phyloP scores from a whole-genome alignment of 2,113 vertebrate genomes.

The Melanerpes formicivorus region DNA sequence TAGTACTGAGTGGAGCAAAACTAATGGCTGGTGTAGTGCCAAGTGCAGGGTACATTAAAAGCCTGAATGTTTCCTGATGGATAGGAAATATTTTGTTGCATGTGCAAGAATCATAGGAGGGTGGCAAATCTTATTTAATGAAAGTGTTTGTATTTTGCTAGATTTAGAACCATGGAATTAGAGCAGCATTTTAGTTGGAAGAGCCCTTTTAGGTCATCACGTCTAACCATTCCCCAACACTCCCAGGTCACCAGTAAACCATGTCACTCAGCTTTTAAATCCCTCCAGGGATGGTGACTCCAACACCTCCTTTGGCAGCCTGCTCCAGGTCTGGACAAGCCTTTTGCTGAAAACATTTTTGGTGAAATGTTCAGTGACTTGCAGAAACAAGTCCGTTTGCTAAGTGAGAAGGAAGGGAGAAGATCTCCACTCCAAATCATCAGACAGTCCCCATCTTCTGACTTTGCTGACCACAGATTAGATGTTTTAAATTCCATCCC shows the following conservation, averaged over 20 bases:
- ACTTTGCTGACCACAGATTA: neutral
- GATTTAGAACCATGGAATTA: neutral
- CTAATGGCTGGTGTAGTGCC: rapidly evolving
- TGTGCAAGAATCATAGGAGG: neutral
- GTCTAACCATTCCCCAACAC: no score
- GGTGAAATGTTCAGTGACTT: neutral
- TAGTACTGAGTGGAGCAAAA: neutral
- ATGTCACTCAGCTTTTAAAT: no score
- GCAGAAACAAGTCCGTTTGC: neutral
- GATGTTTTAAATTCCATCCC: neutral
- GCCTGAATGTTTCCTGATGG: neutral
- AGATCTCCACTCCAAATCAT: neutral
- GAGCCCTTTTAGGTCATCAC: no score
- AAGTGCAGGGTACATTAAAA: neutral
- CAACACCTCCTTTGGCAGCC: no score
- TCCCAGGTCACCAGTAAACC: no score
- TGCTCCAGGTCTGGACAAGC: no score
- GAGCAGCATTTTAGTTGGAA: no score
- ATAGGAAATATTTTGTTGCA: neutral
- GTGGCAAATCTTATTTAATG: neutral
- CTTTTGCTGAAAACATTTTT: neutral
- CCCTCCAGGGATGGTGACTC: no score
- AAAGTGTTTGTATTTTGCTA: neutral
- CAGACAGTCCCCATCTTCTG: neutral
- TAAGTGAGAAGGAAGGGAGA: neutral